Base-by-base conservation (phyloP, 2,888 invertebrate species). In the Caenorhabditis japonica region DNA sequence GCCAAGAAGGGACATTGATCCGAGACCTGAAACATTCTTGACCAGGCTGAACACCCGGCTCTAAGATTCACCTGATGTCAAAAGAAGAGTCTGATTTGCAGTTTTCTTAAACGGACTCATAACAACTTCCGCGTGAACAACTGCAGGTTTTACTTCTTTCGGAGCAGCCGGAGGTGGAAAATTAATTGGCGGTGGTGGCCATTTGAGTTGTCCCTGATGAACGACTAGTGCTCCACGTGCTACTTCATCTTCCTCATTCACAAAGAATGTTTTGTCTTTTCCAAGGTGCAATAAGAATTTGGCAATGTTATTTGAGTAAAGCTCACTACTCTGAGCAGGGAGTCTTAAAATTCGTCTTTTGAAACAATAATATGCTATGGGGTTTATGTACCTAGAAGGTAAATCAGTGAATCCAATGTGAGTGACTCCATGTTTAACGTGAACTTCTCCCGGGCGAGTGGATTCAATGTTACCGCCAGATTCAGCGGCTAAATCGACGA, bases 261-360 rank as follows among this genome's bases (percentile, higher is more conserved):
- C 91, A 88, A 92, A 88, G 89, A 92, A 94, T 87, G 93, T 92
- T 80, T 94, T 92, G 77, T 93, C 91, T 69, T 92, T 91, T 92
- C 93, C 93, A 77, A 94, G 91, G 53, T 93, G 93, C 1, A 94
- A 89, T 8, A 94, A 89, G 82, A 94, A 92, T 86, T 94, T 94
- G 17, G 93, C 93, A 80, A 94, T 93, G 87, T 94, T 94, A 88
- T 94, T 94, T n/a, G 93, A 93, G 87, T 94, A 94, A 21, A 94
- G 90, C 0, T 93, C 93, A 27, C 93, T 93, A 58, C 93, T 92
- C 88, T 94, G 94, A 0, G 94, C 93, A 0, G 94, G 93, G 87
- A 94, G 91, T 56, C 94, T 91, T 17, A 75, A 36, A 41, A 25
- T 17, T 4, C 30, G 5, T 4, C 36, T 49, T 41, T 21, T n/a